Conservation (phyloP, 2,797 vertebrate genomes). For the Squalus acanthias region DNA sequence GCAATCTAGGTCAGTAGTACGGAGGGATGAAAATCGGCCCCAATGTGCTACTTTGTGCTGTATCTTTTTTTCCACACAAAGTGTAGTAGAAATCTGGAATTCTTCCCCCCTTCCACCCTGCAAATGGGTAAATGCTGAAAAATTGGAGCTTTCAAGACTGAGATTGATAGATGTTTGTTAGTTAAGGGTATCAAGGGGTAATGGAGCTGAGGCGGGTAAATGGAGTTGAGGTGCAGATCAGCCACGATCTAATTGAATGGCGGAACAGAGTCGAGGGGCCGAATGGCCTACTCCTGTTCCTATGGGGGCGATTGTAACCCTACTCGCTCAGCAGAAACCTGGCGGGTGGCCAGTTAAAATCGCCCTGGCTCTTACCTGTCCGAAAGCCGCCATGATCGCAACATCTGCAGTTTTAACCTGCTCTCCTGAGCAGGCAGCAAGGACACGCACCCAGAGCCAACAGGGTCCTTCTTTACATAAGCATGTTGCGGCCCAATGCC, state of each 20-base stretch:
- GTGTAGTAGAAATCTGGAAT: neutral
- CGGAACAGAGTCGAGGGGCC: too few relatives aligned
- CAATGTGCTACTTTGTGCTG: neutral
- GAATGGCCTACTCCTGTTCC: neutral
- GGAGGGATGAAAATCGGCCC: neutral
- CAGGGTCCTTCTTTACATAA: too few relatives aligned
- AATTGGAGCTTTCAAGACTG: neutral
- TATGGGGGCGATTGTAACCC: too few relatives aligned
- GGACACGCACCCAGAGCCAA: too few relatives aligned
- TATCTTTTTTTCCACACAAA: neutral
- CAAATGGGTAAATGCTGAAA: neutral
- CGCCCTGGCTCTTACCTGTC: too few relatives aligned
- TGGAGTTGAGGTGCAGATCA: neutral
- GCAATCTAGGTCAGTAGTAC: neutral
- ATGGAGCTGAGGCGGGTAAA: neutral
- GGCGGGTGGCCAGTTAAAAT: too few relatives aligned
- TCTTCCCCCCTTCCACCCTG: neutral
- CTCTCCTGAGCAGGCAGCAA: too few relatives aligned
- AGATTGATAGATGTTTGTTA: neutral
- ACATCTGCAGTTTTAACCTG: too few relatives aligned
- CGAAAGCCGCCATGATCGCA: too few relatives aligned
- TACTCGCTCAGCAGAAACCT: too few relatives aligned
- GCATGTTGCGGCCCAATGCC: too few relatives aligned
- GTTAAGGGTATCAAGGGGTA: neutral
- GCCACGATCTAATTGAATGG: neutral